phyloP scores from a whole-genome alignment of 2,797 vertebrate genomes.

The Distichodus sexfasciatus region DNA sequence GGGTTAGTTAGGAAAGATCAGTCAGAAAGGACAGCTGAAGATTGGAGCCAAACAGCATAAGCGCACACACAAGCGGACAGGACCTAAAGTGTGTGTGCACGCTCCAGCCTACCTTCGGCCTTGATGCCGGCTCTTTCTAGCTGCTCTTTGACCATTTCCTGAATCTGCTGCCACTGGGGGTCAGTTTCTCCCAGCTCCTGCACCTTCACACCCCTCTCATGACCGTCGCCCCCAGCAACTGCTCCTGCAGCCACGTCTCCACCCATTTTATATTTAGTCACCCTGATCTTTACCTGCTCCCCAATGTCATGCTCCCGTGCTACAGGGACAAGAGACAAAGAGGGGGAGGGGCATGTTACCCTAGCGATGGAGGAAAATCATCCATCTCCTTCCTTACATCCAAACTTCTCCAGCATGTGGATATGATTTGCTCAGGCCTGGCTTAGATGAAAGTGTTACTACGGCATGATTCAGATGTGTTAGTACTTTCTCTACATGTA shows the following conservation, averaged over 20 bases:
- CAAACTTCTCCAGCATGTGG: background rate
- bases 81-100: conserved; percentile 22
- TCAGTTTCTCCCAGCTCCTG: conserved; percentile 87
- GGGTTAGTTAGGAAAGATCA: conserved; percentile 5
- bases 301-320: conserved; percentile 75
- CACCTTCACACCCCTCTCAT: conserved; percentile 83
- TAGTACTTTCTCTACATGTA: background rate
- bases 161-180: conserved; percentile 89
- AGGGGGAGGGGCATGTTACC: conserved; percentile 52
- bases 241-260: conserved; percentile 53
- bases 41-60: background rate
- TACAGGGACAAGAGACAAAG: conserved; percentile 73
- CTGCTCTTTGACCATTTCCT: conserved; percentile 93
- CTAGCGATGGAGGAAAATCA: conserved; percentile 1
- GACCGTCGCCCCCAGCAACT: conserved; percentile 56
- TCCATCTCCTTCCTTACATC: background rate
- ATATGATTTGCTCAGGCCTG: background rate
- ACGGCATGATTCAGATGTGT: conserved; percentile 3
- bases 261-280: conserved; percentile 87
- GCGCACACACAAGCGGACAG: conserved; percentile 19
- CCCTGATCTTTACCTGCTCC: conserved; percentile 89
- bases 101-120: conserved; percentile 84
- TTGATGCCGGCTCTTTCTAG: conserved; percentile 96
- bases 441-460: background rate
- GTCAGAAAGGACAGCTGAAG: background rate